A percentile compares a stretch with the other conserved stretches of the same genome.
These are phyloP conservation scores for Turritopsis rubra DNA, from an alignment of 30 jellyfish, hydroid and myxozoan species.

Conservation along the genomic window DNA sequence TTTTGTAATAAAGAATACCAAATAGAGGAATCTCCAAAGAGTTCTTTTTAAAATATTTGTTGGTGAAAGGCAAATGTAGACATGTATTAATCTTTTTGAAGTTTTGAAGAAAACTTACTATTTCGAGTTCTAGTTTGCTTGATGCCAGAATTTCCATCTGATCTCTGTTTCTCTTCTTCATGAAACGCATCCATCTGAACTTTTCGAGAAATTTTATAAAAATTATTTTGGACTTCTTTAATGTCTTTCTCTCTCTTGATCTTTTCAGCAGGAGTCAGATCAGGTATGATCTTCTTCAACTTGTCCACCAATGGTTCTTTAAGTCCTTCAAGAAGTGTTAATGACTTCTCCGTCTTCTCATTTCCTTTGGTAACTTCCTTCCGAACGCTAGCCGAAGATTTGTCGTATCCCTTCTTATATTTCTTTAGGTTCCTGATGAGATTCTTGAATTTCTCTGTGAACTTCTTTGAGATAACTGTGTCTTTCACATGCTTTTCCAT, in stretches of 20 bases:
- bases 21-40: too few relatives aligned
- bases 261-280: background rate
- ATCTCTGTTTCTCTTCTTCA: slow-evolving; percentile 46
- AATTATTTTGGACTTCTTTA: background rate
- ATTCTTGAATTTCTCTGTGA: background rate
- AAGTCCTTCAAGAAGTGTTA: background rate
- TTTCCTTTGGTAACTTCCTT: background rate
- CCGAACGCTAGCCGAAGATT: background rate
- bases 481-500: background rate
- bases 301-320: background rate
- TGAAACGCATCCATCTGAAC: background rate
- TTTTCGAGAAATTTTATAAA: background rate
- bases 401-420: background rate
- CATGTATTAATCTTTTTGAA: background rate
- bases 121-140: slow-evolving; percentile 7
- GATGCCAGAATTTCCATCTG: slow-evolving; percentile 82
- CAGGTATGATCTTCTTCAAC: background rate
- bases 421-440: background rate
- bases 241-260: background rate
- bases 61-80: background rate
- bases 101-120: background rate
- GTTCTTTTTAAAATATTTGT: background rate
- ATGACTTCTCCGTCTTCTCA: background rate
- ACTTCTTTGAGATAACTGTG: background rate
- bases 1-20: too few relatives aligned